A percentile compares a stretch with the other conserved stretches of the same genome.
Evolutionary conservation across 2,888 invertebrate genomes (phyloP).

Genomic region (Chrysolina oricalcia): DNA sequence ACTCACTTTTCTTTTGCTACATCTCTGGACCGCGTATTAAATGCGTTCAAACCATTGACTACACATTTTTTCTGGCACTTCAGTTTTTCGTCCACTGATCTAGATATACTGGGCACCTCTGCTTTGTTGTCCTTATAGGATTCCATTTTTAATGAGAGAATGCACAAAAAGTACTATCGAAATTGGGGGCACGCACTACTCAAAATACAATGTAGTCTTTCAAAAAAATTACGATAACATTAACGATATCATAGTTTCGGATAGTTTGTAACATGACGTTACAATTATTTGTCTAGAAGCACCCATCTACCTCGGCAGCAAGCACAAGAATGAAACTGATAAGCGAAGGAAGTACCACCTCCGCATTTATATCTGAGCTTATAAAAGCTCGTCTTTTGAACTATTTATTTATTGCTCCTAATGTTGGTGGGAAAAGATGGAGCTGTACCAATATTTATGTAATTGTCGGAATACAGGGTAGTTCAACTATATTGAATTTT

Average conservation of each 20-base stretch:
- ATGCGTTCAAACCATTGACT: background rate
- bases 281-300: background rate
- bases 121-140: background rate
- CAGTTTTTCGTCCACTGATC: conserved; percentile 2
- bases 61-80: conserved; percentile 5
- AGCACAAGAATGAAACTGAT: conserved; percentile 27
- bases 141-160: background rate
- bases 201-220: background rate
- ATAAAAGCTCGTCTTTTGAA: conserved; percentile 49
- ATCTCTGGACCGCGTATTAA: background rate
- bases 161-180: background rate
- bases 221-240: background rate
- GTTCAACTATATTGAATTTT: background rate
- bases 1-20: conserved; percentile 3
- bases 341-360: conserved; percentile 45
- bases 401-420: conserved; percentile 42
- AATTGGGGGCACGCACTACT: background rate
- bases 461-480: background rate
- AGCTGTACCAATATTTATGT: conserved; percentile 19
- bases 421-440: conserved; percentile 49
- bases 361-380: conserved; percentile 41
- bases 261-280: background rate
- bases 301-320: conserved; percentile 1
- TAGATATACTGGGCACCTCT: background rate
- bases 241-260: background rate